These are phyloP conservation scores for Oostethus manadensis DNA, from an alignment of 2,113 vertebrate species.

Conservation along the genomic window DNA sequence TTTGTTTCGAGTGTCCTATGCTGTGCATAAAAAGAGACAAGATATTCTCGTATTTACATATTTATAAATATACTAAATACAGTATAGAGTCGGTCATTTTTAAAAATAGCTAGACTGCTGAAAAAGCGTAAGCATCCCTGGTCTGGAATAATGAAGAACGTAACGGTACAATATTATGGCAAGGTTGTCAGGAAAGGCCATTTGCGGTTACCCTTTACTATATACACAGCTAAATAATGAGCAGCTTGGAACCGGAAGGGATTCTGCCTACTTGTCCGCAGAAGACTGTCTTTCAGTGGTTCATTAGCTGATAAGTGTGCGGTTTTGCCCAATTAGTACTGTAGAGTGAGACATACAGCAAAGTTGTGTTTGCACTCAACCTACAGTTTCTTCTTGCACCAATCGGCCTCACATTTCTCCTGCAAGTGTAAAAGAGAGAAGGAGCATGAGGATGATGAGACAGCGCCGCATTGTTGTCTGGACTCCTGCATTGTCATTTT, in stretches of 20 bases:
- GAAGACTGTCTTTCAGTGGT: neutral
- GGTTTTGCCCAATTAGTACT: neutral
- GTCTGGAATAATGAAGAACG: neutral
- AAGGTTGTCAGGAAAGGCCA: conserved; percentile 1
- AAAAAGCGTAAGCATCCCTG: too few relatives aligned
- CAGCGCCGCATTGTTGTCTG: neutral
- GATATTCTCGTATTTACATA: too few relatives aligned
- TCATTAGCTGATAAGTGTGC: neutral
- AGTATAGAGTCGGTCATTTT: too few relatives aligned
- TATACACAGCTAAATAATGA: neutral
- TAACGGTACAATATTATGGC: neutral
- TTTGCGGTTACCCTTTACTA: neutral
- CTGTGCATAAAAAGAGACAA: too few relatives aligned
- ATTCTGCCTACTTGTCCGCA: neutral
- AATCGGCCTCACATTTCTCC: neutral
- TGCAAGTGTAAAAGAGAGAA: neutral
- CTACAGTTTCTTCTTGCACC: neutral
- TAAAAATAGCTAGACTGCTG: too few relatives aligned
- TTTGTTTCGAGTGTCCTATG: too few relatives aligned
- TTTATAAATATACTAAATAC: too few relatives aligned
- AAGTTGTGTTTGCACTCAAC: neutral
- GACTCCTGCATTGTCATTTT: conserved; percentile 20
- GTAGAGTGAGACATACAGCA: neutral
- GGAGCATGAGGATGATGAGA: neutral
- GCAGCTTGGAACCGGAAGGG: neutral